These are phyloP conservation scores for Geodia barretti DNA, from an alignment of 37 sponge, comb jelly and placozoan genomes.

Conservation along the genomic window DNA sequence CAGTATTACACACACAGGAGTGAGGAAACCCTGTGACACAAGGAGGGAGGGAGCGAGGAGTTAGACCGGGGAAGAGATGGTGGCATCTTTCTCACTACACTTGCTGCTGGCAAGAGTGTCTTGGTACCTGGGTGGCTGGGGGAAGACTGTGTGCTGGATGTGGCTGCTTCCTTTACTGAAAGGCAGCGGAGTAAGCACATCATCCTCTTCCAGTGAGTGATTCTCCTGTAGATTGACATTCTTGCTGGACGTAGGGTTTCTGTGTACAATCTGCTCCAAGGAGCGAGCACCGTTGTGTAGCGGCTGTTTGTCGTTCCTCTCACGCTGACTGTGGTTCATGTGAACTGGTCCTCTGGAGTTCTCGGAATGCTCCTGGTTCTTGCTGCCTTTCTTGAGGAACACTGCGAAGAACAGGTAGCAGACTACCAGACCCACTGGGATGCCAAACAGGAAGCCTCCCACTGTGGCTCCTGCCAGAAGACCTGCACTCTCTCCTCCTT, in stretches of 20 bases:
- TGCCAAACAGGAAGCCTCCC: slow-evolving; percentile 49
- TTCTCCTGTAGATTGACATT: slow-evolving; percentile 9
- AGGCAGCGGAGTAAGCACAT: slow-evolving; percentile 2
- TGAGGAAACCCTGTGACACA: too few species aligned
- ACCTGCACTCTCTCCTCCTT: background rate
- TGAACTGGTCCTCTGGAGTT: background rate
- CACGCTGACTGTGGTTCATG: background rate
- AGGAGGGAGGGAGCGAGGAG: too few species aligned
- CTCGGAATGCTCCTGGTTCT: background rate
- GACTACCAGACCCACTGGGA: slow-evolving; percentile 43
- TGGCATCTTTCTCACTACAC: too few species aligned
- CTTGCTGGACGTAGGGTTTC: slow-evolving; percentile 18
- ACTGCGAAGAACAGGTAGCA: slow-evolving; percentile 18
- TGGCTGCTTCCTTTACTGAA: background rate
- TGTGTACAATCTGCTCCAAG: background rate
- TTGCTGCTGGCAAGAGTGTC: too few species aligned
- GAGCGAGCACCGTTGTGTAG: background rate
- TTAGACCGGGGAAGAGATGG: too few species aligned
- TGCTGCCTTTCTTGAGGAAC: slow-evolving; percentile 2
- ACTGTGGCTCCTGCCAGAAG: slow-evolving; percentile 36
- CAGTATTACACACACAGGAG: too few species aligned
- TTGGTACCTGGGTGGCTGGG: slow-evolving; percentile 18
- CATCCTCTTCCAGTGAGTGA: too few species aligned
- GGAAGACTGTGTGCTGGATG: background rate
- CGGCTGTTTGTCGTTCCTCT: background rate